Evolutionary conservation across 2,888 invertebrate genomes (phyloP), one percentile per base, ranked within the genome.

Genomic region (Ornithoptera alexandrae): DNA sequence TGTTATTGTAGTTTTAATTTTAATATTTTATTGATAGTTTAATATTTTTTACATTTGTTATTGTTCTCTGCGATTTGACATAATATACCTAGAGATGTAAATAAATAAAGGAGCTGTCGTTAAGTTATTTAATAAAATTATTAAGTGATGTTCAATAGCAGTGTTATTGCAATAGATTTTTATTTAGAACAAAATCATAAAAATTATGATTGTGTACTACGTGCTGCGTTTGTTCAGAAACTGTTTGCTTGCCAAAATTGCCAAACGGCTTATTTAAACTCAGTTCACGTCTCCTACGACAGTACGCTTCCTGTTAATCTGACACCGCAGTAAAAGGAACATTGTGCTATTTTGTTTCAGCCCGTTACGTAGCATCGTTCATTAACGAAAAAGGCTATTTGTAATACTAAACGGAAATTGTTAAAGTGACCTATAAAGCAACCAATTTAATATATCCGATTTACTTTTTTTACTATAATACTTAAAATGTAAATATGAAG

Each of bases 241-340:
- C 58, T 58, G 24, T 50, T 58, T 20, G 53, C 39, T 65, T 59
- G 65, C 65, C 58, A 58, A 63, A 63, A 58, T 36, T 62, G 62
- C 46, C 22, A 62, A 64, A 64, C 15, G 63, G 20, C 58, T 53
- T 58, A 64, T 68, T 68, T 53, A 24, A 63, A 68, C 30, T 20
- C 68, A 39, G 57, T 18, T n/a, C 63, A 68, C 68, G 68, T 63
- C 58, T 39, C 30, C 53, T 58, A 39, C 39, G 59, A 22, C 58
- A 64, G 63, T 58, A 60, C 50, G 68, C 63, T 68, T 68, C 59
- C 59, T 60, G 66, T 59, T 68, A 68, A 68, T 64, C 63, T 59
- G 59, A 68, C 63, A 58, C 64, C 63, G 59, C 68, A 56, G 67
- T 62, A 68, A 65, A 65, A 65, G 58, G 50, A 61, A 56, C 67